phyloP scores from a whole-genome alignment of 1,140 invertebrate species.

The Lasioglossum albipes region DNA sequence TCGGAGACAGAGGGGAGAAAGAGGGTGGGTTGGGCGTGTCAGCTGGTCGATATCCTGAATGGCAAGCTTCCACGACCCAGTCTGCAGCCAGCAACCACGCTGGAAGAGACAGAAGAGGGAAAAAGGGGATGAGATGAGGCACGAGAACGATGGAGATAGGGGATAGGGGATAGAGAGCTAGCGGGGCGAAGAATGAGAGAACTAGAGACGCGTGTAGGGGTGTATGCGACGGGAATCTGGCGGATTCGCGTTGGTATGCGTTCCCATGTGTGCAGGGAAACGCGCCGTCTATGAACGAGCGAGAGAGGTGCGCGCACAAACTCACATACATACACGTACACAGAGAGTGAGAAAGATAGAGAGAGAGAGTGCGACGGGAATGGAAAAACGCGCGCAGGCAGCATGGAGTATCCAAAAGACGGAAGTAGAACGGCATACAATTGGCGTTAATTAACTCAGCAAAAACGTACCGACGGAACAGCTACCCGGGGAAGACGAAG shows the following conservation, averaged over 20 bases:
- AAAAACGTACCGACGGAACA: constrained; percentile 42
- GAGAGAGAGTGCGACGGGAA: background rate
- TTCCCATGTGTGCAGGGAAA: background rate
- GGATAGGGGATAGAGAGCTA: background rate
- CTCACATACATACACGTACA: no score
- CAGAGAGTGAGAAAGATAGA: no score
- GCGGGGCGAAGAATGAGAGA: constrained; percentile 11
- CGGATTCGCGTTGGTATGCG: constrained; percentile 11
- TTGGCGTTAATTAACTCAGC: constrained; percentile 61
- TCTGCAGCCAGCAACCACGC: constrained; percentile 57
- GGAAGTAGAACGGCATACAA: constrained; percentile 55
- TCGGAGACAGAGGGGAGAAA: constrained; percentile 3
- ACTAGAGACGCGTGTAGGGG: constrained; percentile 14
- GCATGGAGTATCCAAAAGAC: constrained; percentile 37
- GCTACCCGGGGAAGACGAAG: constrained; percentile 24
- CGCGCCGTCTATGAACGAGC: no score
- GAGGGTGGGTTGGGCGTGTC: constrained; percentile 68
- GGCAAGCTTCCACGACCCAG: constrained; percentile 68
- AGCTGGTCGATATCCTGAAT: constrained; percentile 75
- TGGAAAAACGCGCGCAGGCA: constrained; percentile 26
- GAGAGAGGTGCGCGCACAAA: no score
- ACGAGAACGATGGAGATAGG: background rate
- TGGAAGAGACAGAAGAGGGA: constrained; percentile 8
- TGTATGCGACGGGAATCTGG: background rate
- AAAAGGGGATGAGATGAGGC: background rate